phyloP scores from a whole-genome alignment of 2,797 vertebrate species.

The Tamandua tetradactyla region DNA sequence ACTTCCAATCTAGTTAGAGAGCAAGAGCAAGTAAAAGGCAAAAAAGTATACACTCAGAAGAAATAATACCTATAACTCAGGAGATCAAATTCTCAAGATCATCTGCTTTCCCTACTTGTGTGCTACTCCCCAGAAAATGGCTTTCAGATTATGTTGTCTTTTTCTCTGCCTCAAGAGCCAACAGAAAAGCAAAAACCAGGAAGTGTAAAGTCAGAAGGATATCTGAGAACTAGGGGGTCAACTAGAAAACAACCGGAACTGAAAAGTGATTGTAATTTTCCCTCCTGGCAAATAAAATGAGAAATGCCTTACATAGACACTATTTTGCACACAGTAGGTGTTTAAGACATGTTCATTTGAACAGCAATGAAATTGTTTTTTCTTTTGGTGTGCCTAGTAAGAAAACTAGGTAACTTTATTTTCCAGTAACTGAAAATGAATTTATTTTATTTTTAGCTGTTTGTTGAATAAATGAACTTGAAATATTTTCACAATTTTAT shows the following conservation, averaged over 20 bases:
- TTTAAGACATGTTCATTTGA: not conserved
- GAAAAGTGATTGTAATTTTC: slow-evolving; percentile 9
- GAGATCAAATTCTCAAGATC: slow-evolving; percentile 42
- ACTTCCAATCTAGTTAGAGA: slow-evolving; percentile 3
- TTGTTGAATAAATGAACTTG: slow-evolving; percentile 6
- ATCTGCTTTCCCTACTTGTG: slow-evolving; percentile 10
- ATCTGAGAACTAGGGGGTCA: not conserved
- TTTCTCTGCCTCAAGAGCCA: slow-evolving; percentile 53
- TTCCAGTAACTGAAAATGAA: slow-evolving; percentile 31
- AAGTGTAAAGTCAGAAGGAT: slow-evolving; percentile 56
- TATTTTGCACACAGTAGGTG: not conserved
- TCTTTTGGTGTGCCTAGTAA: not conserved
- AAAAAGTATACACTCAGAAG: not conserved
- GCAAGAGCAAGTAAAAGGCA: not conserved
- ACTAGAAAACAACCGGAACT: slow-evolving; percentile 31
- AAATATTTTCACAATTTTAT: slow-evolving; percentile 48
- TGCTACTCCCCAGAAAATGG: slow-evolving; percentile 12
- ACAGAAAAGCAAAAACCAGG: slow-evolving; percentile 40
- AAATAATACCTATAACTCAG: not conserved
- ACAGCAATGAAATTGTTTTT: not conserved
- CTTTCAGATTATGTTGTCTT: not conserved
- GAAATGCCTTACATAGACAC: not conserved
- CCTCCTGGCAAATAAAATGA: slow-evolving; percentile 30
- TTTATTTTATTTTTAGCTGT: too few species aligned
- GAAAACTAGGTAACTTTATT: slow-evolving; percentile 37